A percentile compares a stretch with the other conserved stretches of the same genome.
Conservation (phyloP, 2,113 vertebrate species). For the Grammomys dolichurus region DNA sequence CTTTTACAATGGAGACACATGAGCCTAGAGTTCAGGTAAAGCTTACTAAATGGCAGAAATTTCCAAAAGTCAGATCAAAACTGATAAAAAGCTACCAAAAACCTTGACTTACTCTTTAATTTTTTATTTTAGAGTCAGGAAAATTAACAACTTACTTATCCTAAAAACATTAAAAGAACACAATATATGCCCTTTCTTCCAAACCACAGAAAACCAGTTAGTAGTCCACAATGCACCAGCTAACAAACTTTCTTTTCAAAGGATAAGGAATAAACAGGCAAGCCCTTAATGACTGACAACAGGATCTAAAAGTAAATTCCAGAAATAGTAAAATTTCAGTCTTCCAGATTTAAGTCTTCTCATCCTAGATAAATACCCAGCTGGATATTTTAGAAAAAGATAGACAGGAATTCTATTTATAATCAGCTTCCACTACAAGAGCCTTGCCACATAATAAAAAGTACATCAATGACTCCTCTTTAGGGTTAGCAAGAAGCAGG, state of each 20-base stretch:
- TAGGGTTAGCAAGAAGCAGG: background rate
- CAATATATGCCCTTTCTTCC: background rate
- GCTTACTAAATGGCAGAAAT: background rate
- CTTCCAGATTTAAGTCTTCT: background rate
- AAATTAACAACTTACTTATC: background rate
- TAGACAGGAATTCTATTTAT: background rate
- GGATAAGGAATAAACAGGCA: background rate
- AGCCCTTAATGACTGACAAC: background rate
- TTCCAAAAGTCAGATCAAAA: background rate
- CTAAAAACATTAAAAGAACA: background rate
- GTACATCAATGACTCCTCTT: background rate
- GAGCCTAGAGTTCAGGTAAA: background rate
- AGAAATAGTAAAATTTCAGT: background rate
- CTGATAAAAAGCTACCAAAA: conserved; percentile 37
- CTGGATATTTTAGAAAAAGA: background rate
- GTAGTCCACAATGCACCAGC: background rate
- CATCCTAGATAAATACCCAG: background rate
- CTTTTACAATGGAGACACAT: background rate
- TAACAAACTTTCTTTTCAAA: background rate
- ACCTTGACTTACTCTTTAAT: background rate
- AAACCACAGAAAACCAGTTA: background rate
- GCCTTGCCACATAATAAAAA: background rate
- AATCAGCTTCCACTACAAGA: background rate
- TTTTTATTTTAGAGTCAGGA: background rate
- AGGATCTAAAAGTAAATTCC: background rate